These are phyloP conservation scores for Aphaenogaster floridana DNA, from an alignment of 1,140 invertebrate species.

Conservation along the genomic window DNA sequence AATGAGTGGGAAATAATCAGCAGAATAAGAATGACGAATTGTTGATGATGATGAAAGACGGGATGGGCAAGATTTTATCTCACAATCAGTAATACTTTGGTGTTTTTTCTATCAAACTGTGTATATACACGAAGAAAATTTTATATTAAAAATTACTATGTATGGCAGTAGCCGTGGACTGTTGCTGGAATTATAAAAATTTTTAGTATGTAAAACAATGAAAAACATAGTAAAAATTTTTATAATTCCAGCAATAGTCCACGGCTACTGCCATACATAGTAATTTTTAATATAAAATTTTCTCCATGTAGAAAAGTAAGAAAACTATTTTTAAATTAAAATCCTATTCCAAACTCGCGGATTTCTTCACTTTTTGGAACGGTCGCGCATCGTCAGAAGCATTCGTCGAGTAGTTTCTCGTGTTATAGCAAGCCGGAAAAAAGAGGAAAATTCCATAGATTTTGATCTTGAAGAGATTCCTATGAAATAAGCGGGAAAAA, in stretches of 20 bases:
- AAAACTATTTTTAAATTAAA: neutral
- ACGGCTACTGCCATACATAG: too few species aligned
- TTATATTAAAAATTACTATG: too few species aligned
- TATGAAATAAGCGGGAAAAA: neutral
- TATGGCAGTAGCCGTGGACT: too few species aligned
- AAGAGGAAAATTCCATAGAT: neutral
- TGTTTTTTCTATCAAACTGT: neutral
- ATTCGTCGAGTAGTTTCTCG: conserved; percentile 42
- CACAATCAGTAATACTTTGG: neutral
- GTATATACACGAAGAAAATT: neutral
- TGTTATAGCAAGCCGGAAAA: neutral
- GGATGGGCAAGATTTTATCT: neutral
- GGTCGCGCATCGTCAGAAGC: conserved; percentile 10
- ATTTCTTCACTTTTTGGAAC: conserved; percentile 65
- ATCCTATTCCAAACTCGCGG: conserved; percentile 27
- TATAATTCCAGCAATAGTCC: too few species aligned
- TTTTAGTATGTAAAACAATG: too few species aligned
- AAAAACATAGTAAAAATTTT: too few species aligned
- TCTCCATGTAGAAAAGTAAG: neutral
- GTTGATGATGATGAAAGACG: neutral
- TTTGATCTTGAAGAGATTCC: neutral
- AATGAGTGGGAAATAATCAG: neutral
- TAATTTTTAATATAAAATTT: too few species aligned
- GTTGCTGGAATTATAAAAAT: too few species aligned
- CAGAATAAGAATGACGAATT: neutral